Conservation (phyloP, 2,888 invertebrate species). For the Hoplodrina blanda region DNA sequence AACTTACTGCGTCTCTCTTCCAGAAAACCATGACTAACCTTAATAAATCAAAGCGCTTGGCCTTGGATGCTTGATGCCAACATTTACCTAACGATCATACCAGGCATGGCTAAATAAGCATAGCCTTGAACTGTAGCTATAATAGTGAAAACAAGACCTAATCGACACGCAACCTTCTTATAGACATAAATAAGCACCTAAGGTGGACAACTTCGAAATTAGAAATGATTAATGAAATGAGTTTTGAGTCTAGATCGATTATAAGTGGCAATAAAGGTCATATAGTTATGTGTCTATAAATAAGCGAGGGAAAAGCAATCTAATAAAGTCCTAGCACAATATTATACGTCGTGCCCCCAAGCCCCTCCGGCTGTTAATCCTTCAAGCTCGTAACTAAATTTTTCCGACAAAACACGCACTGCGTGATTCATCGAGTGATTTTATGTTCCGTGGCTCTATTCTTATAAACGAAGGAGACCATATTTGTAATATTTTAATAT, state of each 20-base stretch:
- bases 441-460: slow-evolving; percentile 39
- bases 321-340: slow-evolving; percentile 56
- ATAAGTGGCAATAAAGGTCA: slow-evolving; percentile 56
- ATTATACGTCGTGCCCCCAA: slow-evolving; percentile 45
- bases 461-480: slow-evolving; percentile 34
- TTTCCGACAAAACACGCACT: slow-evolving; percentile 76
- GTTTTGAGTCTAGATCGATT: slow-evolving; percentile 32
- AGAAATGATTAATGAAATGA: slow-evolving; percentile 50
- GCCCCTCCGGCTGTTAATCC: slow-evolving; percentile 76
- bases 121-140: slow-evolving; percentile 61
- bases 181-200: slow-evolving; percentile 44
- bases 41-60: slow-evolving; percentile 54
- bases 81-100: slow-evolving; percentile 58
- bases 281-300: slow-evolving; percentile 46
- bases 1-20: slow-evolving; percentile 51
- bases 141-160: slow-evolving; percentile 58
- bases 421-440: slow-evolving; percentile 77
- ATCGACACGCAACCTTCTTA: slow-evolving; percentile 60
- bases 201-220: slow-evolving; percentile 49
- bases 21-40: slow-evolving; percentile 54
- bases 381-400: slow-evolving; percentile 67
- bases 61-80: slow-evolving; percentile 56
- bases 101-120: slow-evolving; percentile 53
- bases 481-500: slow-evolving; percentile 43
- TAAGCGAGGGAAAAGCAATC: slow-evolving; percentile 58